phyloP scores from a whole-genome alignment of 1,140 invertebrate genomes.

The Harpegnathos saltator region DNA sequence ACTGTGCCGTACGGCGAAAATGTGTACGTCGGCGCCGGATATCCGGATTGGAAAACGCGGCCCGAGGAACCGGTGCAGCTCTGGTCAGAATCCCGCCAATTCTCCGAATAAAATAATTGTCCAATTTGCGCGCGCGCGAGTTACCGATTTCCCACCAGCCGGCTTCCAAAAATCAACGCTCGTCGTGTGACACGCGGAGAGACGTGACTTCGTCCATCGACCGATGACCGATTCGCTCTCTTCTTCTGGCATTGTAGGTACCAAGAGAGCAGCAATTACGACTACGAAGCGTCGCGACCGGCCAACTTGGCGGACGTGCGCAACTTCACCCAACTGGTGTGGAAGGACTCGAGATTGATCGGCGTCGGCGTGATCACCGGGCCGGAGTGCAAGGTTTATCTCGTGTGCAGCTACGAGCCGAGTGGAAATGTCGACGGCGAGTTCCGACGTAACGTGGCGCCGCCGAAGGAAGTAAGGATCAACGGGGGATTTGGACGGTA shows the following conservation, averaged over 20 bases:
- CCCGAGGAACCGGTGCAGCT: conserved; percentile 73
- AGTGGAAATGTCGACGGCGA: conserved; percentile 89
- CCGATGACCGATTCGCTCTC: background rate
- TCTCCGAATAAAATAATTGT: no score
- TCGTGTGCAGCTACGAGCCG: conserved; percentile 91
- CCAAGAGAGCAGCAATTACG: conserved; percentile 73
- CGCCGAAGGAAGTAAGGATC: conserved; percentile 37
- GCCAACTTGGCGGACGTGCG: conserved; percentile 75
- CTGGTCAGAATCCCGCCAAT: no score
- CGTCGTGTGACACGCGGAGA: no score
- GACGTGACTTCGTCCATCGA: no score
- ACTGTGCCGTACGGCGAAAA: conserved; percentile 87
- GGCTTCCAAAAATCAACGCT: no score
- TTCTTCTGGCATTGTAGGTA: conserved; percentile 65
- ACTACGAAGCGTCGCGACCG: conserved; percentile 60
- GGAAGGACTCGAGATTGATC: conserved; percentile 88
- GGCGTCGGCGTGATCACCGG: conserved; percentile 87
- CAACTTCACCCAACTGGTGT: conserved; percentile 89
- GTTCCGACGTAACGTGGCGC: conserved; percentile 87
- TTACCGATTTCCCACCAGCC: no score
- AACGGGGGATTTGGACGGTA: background rate
- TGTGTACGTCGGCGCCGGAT: conserved; percentile 86
- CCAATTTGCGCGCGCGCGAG: no score
- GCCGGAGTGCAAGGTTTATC: conserved; percentile 86
- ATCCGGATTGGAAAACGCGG: conserved; percentile 74